Conservation (phyloP, 2,888 invertebrate species). For the Serrognathus titanus region DNA sequence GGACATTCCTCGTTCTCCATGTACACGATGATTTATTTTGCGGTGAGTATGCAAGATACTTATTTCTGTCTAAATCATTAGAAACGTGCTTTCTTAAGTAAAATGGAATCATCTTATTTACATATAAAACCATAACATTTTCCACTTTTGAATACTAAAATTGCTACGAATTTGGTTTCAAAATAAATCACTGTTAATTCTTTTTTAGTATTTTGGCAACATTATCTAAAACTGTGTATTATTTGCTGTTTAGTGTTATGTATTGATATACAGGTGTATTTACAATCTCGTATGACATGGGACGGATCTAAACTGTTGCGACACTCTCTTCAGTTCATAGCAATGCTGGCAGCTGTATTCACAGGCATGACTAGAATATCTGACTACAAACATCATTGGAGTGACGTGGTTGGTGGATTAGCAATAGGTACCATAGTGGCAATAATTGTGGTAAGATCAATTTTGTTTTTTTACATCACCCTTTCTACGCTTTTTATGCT, state of each 20-base stretch:
- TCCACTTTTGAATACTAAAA: constrained; percentile 2
- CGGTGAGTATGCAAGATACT: constrained; percentile 59
- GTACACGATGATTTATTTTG: constrained; percentile 80
- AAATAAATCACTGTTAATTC: not conserved
- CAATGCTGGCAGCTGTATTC: constrained; percentile 77
- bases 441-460: constrained; percentile 62
- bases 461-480: constrained; percentile 27
- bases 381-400: constrained; percentile 98
- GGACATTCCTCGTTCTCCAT: constrained; percentile 90
- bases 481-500: not conserved
- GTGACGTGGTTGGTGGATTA: constrained; percentile 87
- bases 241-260: not conserved
- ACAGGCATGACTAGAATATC: constrained; percentile 88
- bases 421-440: constrained; percentile 66
- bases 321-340: constrained; percentile 80
- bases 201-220: not conserved
- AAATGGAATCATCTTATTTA: no score
- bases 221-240: no score
- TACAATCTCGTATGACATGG: constrained; percentile 82
- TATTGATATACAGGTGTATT: constrained; percentile 65
- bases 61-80: no score
- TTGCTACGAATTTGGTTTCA: no score
- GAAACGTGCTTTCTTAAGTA: no score
- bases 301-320: constrained; percentile 74
- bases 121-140: not conserved